Evolutionary conservation across 2,888 invertebrate species (phyloP), one percentile per base, ranked within the genome.

Genomic region (Augiades crinisus): DNA sequence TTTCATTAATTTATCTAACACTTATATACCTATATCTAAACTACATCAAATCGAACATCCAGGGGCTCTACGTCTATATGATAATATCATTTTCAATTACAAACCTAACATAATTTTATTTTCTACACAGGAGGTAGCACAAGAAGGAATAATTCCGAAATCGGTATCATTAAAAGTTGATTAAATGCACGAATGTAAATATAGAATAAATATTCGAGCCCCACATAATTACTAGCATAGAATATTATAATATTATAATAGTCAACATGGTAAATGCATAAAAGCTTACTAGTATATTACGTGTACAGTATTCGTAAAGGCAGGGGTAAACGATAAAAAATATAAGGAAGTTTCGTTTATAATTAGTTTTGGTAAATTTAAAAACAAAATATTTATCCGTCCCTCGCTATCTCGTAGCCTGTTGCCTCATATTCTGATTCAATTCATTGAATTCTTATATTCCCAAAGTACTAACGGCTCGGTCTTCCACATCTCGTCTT

Each of bases 211-310:
- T 46, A 52, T 40, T 43, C 63, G 66, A 77, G 69, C 69, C 71
- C 64, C 70, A 58, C 36, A 62, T 54, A 54, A 65, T 74, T 74
- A 72, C 54, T 62, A 63, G 60, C 69, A 70, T 67, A 73, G 67
- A 73, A 60, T 74, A 59, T 61, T 57, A 60, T 58, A 73, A 77
- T 81, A 81, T 78, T 70, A 69, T 75, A 86, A 81, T 85, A 87
- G 80, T 87, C 84, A 89, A 89, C 88, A 86, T 85, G 75, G 85
- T 88, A 88, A 83, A 88, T 79, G 81, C 80, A 70, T 79, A 86
- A 81, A 87, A 86, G 85, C 86, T 83, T 84, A 79, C 62, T 75
- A 76, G 22, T 50, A 50, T 50, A 46, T 46, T 57, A 67, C 56
- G 59, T 64, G 57, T 75, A 78, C 64, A 67, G 73, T 73, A 61